phyloP scores from a whole-genome alignment of 1,140 invertebrate species.

The Drosophila repletoides region DNA sequence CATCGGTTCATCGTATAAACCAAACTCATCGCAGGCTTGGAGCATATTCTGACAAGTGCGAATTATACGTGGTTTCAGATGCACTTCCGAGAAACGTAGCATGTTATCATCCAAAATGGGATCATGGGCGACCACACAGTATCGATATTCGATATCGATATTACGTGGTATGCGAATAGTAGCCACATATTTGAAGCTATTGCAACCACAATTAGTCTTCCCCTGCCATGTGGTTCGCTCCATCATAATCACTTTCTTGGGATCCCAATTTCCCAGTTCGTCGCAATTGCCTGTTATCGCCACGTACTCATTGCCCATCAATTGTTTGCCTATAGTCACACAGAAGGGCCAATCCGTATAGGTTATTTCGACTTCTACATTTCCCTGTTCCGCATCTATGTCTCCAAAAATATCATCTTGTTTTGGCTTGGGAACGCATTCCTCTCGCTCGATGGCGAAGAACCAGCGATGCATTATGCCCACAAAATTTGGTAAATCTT shows the following conservation, averaged over 20 bases:
- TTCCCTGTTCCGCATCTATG: not conserved
- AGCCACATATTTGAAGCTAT: constrained; percentile 82
- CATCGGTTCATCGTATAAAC: constrained; percentile 83
- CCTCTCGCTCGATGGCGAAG: constrained; percentile 60
- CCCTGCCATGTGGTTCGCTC: constrained; percentile 28
- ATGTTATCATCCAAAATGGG: constrained; percentile 84
- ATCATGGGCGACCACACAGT: constrained; percentile 87
- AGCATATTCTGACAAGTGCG: constrained; percentile 63
- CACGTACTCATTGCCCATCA: constrained; percentile 78
- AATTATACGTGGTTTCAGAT: constrained; percentile 86
- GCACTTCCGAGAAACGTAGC: constrained; percentile 92
- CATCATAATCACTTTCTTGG: constrained; percentile 82
- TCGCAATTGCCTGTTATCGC: constrained; percentile 82
- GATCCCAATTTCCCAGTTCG: constrained; percentile 82
- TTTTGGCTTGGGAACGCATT: constrained; percentile 16
- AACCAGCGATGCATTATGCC: constrained; percentile 81
- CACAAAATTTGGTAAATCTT: not conserved
- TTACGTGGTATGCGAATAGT: constrained; percentile 85
- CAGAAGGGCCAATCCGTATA: constrained; percentile 56
- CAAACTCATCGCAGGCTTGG: constrained; percentile 84
- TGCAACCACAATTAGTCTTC: not conserved
- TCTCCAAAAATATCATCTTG: not conserved
- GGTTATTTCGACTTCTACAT: not conserved
- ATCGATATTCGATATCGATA: constrained; percentile 89
- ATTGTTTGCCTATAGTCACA: constrained; percentile 4